Percentiles rank a stretch among this genome's conserved stretches.
Conservation (phyloP, 2,888 invertebrate genomes). For the Melinaea marsaeus region DNA sequence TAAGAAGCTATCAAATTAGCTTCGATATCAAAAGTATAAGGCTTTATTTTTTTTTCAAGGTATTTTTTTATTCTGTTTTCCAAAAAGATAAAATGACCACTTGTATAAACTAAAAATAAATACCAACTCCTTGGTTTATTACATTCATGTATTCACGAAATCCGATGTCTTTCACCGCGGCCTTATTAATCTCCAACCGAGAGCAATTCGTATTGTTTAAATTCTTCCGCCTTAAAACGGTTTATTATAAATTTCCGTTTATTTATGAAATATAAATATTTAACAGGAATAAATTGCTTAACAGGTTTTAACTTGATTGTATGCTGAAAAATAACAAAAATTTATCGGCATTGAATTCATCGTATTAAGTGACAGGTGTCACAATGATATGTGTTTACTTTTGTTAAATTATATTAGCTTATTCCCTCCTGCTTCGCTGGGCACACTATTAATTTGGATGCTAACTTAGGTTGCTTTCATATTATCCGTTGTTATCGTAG, state of each 20-base stretch:
- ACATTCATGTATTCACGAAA: constrained; percentile 24
- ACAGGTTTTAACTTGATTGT: background rate
- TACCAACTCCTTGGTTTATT: constrained; percentile 24
- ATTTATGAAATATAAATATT: background rate
- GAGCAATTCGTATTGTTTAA: constrained; percentile 30
- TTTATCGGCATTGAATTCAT: no score
- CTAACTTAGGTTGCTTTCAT: no score
- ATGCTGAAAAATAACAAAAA: no score
- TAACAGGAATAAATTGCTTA: background rate
- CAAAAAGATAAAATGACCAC: no score
- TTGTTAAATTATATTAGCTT: no score
- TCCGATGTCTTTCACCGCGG: constrained; percentile 33
- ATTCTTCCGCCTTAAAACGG: constrained; percentile 15
- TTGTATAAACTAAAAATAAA: background rate
- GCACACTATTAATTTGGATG: no score
- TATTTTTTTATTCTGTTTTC: background rate
- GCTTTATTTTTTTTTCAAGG: no score
- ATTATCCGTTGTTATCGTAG: no score
- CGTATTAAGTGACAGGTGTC: no score
- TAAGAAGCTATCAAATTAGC: background rate
- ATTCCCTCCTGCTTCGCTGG: no score
- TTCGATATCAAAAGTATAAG: no score
- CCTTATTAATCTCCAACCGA: constrained; percentile 34
- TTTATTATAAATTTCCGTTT: constrained; percentile 18
- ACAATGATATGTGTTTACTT: no score